phyloP scores from a whole-genome alignment of 1,140 invertebrate species.

The Arion vulgaris region DNA sequence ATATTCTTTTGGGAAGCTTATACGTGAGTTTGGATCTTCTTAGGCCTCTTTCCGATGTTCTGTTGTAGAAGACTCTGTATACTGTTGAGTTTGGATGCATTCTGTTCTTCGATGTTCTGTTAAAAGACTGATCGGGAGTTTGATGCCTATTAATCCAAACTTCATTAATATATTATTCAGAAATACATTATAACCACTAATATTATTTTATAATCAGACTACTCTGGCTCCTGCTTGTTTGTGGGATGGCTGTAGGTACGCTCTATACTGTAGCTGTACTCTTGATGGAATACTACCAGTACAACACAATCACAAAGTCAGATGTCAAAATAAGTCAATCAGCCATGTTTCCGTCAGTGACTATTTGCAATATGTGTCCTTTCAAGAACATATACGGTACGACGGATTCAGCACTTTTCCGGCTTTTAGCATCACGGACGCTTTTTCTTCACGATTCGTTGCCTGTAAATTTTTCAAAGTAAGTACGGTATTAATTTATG shows the following conservation, averaged over 20 bases:
- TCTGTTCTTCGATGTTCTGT: too few relatives aligned
- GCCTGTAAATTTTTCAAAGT: conserved; percentile 7
- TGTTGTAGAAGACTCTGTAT: too few relatives aligned
- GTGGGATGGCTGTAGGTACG: not conserved
- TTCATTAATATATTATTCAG: too few relatives aligned
- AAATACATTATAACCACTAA: too few relatives aligned
- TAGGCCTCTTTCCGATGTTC: too few relatives aligned
- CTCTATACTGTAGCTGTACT: not conserved
- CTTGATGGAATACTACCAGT: conserved; percentile 8
- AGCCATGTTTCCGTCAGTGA: not conserved
- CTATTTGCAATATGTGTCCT: conserved; percentile 5
- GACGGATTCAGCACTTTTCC: not conserved
- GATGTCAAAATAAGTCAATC: not conserved
- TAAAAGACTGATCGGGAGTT: too few relatives aligned
- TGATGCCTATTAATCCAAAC: too few relatives aligned
- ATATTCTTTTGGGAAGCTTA: too few relatives aligned
- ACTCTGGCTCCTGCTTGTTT: not conserved
- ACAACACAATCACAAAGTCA: conserved; percentile 3
- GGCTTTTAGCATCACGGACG: not conserved
- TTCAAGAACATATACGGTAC: not conserved
- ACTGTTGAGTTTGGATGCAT: too few relatives aligned
- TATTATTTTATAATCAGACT: not conserved
- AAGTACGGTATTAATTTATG: not conserved
- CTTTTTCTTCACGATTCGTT: not conserved
- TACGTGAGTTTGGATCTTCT: too few relatives aligned